phyloP scores from a whole-genome alignment of 2,888 invertebrate genomes.

The Cheilosia variabilis region DNA sequence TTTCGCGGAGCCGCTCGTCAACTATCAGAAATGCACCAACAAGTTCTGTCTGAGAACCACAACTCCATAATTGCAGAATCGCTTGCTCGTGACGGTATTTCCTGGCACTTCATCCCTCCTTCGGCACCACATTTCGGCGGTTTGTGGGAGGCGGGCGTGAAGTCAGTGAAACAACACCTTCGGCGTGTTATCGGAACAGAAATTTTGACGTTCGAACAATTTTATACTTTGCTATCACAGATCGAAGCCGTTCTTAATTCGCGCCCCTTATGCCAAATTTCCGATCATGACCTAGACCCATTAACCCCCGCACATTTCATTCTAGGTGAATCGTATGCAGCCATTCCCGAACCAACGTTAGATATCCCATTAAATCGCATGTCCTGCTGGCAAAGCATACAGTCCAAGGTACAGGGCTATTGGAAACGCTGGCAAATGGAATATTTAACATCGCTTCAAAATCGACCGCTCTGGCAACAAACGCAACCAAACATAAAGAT shows the following conservation, averaged over 20 bases:
- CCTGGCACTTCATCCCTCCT: slow-evolving; percentile 24
- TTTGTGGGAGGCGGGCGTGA: background rate
- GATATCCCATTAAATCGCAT: background rate
- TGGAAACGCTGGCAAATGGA: slow-evolving; percentile 4
- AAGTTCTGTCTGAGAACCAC: background rate
- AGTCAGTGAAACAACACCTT: background rate
- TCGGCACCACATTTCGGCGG: slow-evolving; percentile 1
- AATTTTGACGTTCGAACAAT: background rate
- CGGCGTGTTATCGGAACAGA: background rate
- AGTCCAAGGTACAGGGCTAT: background rate
- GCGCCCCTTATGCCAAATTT: too few species aligned
- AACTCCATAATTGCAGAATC: background rate
- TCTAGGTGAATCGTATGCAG: background rate
- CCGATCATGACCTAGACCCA: too few species aligned
- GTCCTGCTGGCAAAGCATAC: background rate
- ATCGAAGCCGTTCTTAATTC: background rate
- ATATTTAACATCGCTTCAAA: background rate
- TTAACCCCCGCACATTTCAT: too few species aligned
- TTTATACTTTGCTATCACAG: background rate
- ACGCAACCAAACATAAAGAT: too few species aligned
- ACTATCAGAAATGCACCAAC: slow-evolving; percentile 4
- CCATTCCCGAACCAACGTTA: background rate
- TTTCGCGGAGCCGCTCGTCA: slow-evolving; percentile 1
- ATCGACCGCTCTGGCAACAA: too few species aligned
- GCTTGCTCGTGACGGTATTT: background rate